Evolutionary conservation across 2,797 vertebrate genomes (phyloP).

Genomic region (Percopsis omiscomaycus): DNA sequence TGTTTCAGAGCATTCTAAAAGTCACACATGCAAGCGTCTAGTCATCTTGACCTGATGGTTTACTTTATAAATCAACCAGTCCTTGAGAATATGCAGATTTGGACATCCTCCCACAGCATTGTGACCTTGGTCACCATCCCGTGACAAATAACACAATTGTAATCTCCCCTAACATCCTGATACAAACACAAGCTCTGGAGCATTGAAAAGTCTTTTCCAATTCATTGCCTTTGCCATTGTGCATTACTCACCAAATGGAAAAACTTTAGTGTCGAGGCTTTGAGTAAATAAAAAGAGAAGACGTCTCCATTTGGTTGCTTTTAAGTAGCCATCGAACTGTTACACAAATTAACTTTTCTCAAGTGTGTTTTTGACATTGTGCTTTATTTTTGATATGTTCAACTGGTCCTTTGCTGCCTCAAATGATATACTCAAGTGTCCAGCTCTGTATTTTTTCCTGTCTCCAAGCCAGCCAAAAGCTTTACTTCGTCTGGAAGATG

Average conservation of each 20-base stretch:
- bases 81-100: constrained; percentile 34
- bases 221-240: constrained; percentile 38
- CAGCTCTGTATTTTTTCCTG: constrained; percentile 33
- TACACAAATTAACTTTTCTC: constrained; percentile 47
- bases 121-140: constrained; percentile 30
- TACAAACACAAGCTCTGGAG: constrained; percentile 49
- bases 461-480: constrained; percentile 48
- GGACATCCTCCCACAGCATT: constrained; percentile 35
- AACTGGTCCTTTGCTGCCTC: constrained; percentile 25
- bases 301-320: constrained; percentile 32
- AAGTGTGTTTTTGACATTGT: constrained; percentile 55
- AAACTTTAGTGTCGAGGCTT: constrained; percentile 25
- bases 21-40: constrained; percentile 29
- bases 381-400: constrained; percentile 59
- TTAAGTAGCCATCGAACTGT: constrained; percentile 34
- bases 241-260: constrained; percentile 55
- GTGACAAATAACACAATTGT: constrained; percentile 38
- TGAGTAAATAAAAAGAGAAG: constrained; percentile 46
- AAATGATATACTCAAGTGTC: constrained; percentile 60
- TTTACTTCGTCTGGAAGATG: constrained; percentile 61
- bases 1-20: constrained; percentile 16
- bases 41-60: constrained; percentile 38
- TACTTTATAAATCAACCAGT: constrained; percentile 33
- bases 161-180: constrained; percentile 48
- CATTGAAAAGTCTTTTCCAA: constrained; percentile 45